Percentiles rank a stretch among this genome's conserved stretches.
Evolutionary conservation across 2,797 vertebrate species (phyloP).

Genomic region (Phrynocephalus forsythii): DNA sequence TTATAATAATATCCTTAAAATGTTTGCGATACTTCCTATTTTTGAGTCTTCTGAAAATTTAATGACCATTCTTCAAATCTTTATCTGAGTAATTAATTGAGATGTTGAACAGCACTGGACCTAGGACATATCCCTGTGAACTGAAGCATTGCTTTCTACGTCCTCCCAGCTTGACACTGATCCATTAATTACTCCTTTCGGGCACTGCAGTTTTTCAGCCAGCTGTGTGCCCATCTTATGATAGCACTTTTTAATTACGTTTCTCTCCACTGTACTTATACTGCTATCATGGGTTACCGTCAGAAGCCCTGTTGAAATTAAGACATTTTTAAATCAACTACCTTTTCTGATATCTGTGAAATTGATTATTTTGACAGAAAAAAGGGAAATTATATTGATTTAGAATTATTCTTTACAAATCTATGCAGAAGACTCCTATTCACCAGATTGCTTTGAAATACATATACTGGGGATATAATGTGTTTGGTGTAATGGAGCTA

Average conservation of each 20-base stretch:
- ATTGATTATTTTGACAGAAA: background rate
- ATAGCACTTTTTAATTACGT: conserved; percentile 45
- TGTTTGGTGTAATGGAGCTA: background rate
- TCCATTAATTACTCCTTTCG: conserved; percentile 48
- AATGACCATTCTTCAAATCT: conserved; percentile 38
- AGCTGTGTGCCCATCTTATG: conserved; percentile 46
- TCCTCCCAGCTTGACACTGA: conserved; percentile 47
- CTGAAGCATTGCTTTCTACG: conserved; percentile 38
- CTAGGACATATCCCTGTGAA: conserved; percentile 42
- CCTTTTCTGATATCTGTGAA: conserved; percentile 11
- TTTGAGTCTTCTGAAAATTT: conserved; percentile 41
- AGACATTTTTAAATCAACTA: conserved; percentile 26
- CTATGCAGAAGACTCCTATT: background rate
- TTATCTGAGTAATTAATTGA: conserved; percentile 44
- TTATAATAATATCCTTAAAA: conserved; percentile 20
- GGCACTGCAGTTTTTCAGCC: conserved; percentile 42
- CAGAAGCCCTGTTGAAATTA: conserved; percentile 33
- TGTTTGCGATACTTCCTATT: conserved; percentile 9
- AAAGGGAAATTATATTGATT: conserved; percentile 14
- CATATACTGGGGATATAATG: background rate
- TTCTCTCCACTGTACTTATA: conserved; percentile 27
- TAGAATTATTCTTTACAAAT: conserved; percentile 6
- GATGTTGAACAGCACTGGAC: conserved; percentile 38
- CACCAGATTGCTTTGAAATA: background rate
- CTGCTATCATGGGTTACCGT: conserved; percentile 10